Evolutionary conservation across 2,888 invertebrate genomes (phyloP), one percentile per base, ranked within the genome.

Genomic region (Diadegma fenestrale): DNA sequence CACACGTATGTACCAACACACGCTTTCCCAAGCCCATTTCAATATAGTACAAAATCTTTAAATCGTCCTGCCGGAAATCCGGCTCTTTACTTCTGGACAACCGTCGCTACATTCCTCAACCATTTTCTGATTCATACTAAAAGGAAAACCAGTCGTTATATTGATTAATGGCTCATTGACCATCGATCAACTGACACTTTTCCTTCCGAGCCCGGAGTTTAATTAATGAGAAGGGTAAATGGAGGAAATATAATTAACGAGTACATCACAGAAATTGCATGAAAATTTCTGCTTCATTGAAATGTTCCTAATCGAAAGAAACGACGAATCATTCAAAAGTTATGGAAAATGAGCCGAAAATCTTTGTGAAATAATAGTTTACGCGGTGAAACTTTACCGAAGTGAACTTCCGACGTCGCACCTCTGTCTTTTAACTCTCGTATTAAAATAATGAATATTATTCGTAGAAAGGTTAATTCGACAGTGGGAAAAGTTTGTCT

Each of bases 361-460:
- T 14, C 2, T 22, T 26, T 14, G 26, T 58, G 4, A 26, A 58
- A 58, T 58, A 1, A 26, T 8, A 58, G 26, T 58, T n/a, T n/a
- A n/a, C n/a, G n/a, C n/a, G n/a, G n/a, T n/a, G n/a, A n/a, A n/a
- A n/a, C n/a, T n/a, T n/a, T n/a, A n/a, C n/a, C n/a, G n/a, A n/a
- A n/a, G n/a, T n/a, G n/a, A n/a, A n/a, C n/a, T n/a, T n/a, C n/a
- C n/a, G n/a, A n/a, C n/a, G 37, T 37, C 37, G 37, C 37, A 37
- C 37, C 10, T 7, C 37, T 37, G 37, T 37, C 37, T 37, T 8
- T 37, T 10, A 37, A 37, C 37, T 26, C 12, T 26, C 12, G 26
- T 58, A 6, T 26, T 58, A 26, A 26, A 58, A 26, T 58, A 58
- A 26, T 22, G 14, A 58, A 58, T 58, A 58, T 58, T 58, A 58